Conservation (phyloP, 1,140 invertebrate genomes). For the Drosophila lacteicornis region DNA sequence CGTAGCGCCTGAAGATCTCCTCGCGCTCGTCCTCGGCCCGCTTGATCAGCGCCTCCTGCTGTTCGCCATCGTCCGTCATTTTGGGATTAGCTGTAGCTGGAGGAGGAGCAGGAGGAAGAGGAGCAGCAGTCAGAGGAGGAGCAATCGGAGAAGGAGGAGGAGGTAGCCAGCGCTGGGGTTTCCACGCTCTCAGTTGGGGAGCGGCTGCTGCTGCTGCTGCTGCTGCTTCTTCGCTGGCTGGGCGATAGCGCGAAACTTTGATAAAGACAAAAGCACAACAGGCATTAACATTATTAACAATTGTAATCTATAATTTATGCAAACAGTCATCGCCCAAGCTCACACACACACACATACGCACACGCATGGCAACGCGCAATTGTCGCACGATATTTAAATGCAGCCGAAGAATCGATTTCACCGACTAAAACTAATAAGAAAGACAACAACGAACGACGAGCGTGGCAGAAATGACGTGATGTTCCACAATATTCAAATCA, state of each 20-base stretch:
- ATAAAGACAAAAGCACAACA: constrained; percentile 48
- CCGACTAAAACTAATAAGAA: constrained; percentile 21
- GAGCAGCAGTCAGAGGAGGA: constrained; percentile 14
- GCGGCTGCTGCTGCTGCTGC: constrained; percentile 57
- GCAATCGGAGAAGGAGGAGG: constrained; percentile 10
- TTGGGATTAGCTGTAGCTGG: constrained; percentile 5
- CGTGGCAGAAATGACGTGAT: constrained; percentile 74
- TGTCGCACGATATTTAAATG: constrained; percentile 26
- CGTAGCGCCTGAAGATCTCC: constrained; percentile 97
- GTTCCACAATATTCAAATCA: constrained; percentile 51
- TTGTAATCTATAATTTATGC: constrained; percentile 29
- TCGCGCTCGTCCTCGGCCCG: constrained; percentile 96
- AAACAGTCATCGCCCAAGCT: constrained; percentile 27
- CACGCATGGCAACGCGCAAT: neutral
- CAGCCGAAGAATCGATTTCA: constrained; percentile 62
- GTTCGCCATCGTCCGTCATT: constrained; percentile 76
- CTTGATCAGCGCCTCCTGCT: constrained; percentile 87
- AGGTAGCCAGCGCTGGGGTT: constrained; percentile 21
- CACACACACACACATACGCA: constrained; percentile 36
- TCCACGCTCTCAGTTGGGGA: constrained; percentile 51
- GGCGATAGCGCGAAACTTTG: constrained; percentile 74
- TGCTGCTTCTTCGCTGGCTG: constrained; percentile 38
- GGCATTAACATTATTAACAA: constrained; percentile 49
- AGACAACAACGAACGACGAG: constrained; percentile 17
- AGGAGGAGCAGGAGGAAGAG: neutral